A percentile compares a stretch with the other conserved stretches of the same genome.
Evolutionary conservation across 2,113 vertebrate genomes (phyloP).

Genomic region (Chaetops frenatus): DNA sequence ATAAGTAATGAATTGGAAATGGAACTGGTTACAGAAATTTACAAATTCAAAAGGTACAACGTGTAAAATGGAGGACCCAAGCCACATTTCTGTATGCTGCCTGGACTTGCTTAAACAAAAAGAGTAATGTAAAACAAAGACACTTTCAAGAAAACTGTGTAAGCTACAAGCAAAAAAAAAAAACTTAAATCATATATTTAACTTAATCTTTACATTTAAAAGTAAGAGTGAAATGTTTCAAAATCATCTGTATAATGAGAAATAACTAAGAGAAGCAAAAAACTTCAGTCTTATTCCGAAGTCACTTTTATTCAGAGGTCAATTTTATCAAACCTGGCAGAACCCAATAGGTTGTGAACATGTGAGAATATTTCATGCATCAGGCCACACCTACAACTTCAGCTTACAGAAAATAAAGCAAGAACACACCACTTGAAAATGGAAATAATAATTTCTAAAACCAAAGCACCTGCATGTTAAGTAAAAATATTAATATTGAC

Average conservation of each 20-base stretch:
- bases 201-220: background rate
- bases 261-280: background rate
- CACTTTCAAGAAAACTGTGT: background rate
- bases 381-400: background rate
- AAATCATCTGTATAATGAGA: background rate
- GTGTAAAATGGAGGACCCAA: background rate
- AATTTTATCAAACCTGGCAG: background rate
- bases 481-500: background rate
- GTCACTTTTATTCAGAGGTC: background rate
- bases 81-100: background rate
- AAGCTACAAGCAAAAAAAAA: background rate
- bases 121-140: background rate
- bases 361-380: background rate
- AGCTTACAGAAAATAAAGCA: background rate
- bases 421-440: background rate
- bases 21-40: background rate
- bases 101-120: background rate
- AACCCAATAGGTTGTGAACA: background rate
- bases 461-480: background rate
- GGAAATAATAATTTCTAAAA: background rate
- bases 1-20: background rate
- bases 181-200: background rate
- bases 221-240: background rate
- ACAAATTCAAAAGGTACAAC: background rate
- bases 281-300: background rate